Conservation (phyloP, 1,140 invertebrate genomes). For the Musca vetustissima region DNA sequence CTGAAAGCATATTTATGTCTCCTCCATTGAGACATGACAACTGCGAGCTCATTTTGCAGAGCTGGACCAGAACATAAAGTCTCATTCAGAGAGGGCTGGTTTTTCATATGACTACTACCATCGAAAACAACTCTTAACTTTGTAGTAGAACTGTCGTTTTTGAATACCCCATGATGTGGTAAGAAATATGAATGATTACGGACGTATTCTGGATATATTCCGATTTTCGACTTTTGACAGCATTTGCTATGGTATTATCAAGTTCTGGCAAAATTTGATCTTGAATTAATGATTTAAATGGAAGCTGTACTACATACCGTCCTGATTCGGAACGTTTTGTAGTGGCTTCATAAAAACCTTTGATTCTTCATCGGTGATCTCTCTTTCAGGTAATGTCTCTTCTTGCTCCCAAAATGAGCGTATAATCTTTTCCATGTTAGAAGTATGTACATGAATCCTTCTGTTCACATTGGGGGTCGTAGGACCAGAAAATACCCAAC, state of each 20-base stretch:
- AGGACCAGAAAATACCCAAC: conserved; percentile 8
- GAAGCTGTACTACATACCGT: neutral
- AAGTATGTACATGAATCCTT: neutral
- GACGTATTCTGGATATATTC: conserved; percentile 11
- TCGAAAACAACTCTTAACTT: conserved; percentile 42
- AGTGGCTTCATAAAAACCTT: too few species aligned
- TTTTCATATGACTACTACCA: conserved; percentile 31
- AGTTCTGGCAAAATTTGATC: neutral
- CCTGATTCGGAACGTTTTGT: neutral
- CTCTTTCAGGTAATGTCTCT: neutral
- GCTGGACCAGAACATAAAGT: conserved; percentile 43
- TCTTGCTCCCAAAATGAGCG: conserved; percentile 3
- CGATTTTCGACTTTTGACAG: conserved; percentile 11
- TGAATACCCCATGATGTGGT: conserved; percentile 47
- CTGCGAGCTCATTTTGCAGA: conserved; percentile 34
- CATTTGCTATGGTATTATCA: neutral
- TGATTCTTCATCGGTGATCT: neutral
- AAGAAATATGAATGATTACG: conserved; percentile 26
- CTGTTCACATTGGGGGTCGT: neutral
- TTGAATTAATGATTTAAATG: conserved; percentile 3
- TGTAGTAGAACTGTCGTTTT: conserved; percentile 40
- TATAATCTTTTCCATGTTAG: neutral
- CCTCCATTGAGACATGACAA: conserved; percentile 25
- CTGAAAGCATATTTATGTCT: neutral
- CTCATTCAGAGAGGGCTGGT: conserved; percentile 42